Conservation (phyloP, 2,797 vertebrate species). For the Nyctibius grandis region DNA sequence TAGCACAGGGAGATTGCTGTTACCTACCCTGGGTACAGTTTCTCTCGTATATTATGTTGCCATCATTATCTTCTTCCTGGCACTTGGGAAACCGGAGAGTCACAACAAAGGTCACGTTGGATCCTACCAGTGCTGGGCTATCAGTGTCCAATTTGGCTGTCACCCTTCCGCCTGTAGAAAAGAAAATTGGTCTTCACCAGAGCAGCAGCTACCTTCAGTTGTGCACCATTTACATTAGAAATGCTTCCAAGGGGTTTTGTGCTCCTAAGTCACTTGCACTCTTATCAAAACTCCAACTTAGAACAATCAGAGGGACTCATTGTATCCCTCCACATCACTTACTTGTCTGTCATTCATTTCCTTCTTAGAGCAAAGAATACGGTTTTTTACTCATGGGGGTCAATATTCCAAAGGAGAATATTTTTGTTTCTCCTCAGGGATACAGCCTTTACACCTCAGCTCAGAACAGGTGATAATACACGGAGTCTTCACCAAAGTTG, state of each 20-base stretch:
- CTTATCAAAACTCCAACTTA: not conserved
- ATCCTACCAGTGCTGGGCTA: conserved; percentile 89
- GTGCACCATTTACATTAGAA: not conserved
- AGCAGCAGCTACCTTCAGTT: not conserved
- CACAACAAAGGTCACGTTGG: conserved; percentile 82
- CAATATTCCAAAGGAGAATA: not conserved
- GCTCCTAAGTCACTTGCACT: not conserved
- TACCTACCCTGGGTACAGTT: conserved; percentile 84
- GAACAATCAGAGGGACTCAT: not conserved
- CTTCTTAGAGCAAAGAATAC: not conserved
- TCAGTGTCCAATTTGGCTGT: conserved; percentile 83
- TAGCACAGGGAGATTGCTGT: not conserved
- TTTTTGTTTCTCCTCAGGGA: not conserved
- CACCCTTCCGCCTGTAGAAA: conserved; percentile 73
- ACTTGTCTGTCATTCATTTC: not conserved
- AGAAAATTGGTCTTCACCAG: not conserved
- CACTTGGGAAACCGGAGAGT: conserved; percentile 86
- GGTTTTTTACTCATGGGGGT: not conserved
- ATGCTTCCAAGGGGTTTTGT: not conserved
- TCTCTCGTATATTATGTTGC: conserved; percentile 82
- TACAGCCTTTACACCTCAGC: not conserved
- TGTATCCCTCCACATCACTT: not conserved
- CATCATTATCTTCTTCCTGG: conserved; percentile 82
- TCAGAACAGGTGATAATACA: not conserved
- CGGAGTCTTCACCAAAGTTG: not conserved